Evolutionary conservation across 2,797 vertebrate species (phyloP).

Genomic region (Caiman crocodilus): DNA sequence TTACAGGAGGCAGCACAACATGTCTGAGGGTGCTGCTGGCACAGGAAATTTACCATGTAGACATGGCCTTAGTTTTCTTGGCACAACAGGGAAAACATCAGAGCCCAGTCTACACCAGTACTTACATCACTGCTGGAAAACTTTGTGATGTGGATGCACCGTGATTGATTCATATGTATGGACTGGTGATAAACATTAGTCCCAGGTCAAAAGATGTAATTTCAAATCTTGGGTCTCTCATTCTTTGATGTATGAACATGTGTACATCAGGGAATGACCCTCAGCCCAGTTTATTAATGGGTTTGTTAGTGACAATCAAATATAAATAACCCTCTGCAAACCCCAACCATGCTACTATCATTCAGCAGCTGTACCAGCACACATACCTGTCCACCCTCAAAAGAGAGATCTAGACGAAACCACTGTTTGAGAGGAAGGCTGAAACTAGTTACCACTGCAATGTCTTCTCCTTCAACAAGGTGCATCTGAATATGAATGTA

Average conservation of each 20-base stretch:
- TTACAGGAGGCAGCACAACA: too few species aligned
- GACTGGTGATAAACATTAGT: background rate
- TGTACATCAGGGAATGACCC: background rate
- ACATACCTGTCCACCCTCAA: conserved; percentile 87
- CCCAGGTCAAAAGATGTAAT: background rate
- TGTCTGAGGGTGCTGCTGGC: too few species aligned
- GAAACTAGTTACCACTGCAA: conserved; percentile 84
- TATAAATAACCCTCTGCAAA: background rate
- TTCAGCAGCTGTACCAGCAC: background rate
- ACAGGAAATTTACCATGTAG: too few species aligned
- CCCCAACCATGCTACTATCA: background rate
- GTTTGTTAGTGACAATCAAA: background rate
- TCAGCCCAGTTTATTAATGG: background rate
- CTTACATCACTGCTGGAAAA: too few species aligned
- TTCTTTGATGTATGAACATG: background rate
- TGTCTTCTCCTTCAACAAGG: conserved; percentile 83
- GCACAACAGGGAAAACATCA: background rate
- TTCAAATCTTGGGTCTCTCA: background rate
- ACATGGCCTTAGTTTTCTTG: background rate
- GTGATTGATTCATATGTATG: background rate
- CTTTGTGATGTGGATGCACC: too few species aligned
- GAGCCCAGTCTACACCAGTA: background rate
- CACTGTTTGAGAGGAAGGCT: conserved; percentile 86
- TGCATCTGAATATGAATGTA: conserved; percentile 89
- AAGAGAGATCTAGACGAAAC: conserved; percentile 89